A percentile compares a stretch with the other conserved stretches of the same genome.
Evolutionary conservation across 2,888 invertebrate species (phyloP).

Genomic region (Pachymerium ferrugineum): DNA sequence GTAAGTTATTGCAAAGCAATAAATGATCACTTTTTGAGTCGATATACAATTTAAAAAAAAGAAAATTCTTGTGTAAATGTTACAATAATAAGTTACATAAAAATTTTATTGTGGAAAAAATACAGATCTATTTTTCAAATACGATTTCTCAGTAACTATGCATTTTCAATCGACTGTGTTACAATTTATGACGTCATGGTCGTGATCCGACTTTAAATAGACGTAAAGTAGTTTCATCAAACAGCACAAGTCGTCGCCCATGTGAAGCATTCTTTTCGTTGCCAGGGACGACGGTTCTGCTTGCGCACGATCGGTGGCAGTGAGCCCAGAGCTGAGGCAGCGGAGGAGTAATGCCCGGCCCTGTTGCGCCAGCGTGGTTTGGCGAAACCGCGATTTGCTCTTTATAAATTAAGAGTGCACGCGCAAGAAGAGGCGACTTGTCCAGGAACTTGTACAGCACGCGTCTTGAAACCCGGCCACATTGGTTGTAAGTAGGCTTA

Average conservation of each 20-base stretch:
- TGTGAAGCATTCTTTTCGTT: constrained; percentile 1
- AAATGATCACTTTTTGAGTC: no score
- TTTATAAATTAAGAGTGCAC: background rate
- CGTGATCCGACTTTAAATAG: background rate
- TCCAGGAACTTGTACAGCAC: background rate
- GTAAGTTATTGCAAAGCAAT: no score
- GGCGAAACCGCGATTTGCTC: constrained; percentile 4
- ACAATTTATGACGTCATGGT: background rate
- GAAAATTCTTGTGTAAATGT: no score
- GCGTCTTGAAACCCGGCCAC: background rate
- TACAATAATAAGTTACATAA: no score
- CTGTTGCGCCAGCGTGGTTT: constrained; percentile 9
- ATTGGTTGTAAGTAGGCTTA: background rate
- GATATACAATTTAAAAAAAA: no score
- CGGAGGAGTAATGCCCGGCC: constrained; percentile 13
- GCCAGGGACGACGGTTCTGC: background rate
- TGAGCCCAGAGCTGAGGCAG: constrained; percentile 8
- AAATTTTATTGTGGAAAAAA: no score
- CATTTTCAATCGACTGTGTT: background rate
- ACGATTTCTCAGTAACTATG: background rate
- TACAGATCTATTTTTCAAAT: no score
- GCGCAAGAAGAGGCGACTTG: background rate
- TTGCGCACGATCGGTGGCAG: constrained; percentile 3
- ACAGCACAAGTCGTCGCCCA: background rate
- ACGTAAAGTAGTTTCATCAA: background rate